A percentile compares a stretch with the other conserved stretches of the same genome.
phyloP scores from a whole-genome alignment of 2,888 invertebrate species.

The Drosophila pseudotakahashii region DNA sequence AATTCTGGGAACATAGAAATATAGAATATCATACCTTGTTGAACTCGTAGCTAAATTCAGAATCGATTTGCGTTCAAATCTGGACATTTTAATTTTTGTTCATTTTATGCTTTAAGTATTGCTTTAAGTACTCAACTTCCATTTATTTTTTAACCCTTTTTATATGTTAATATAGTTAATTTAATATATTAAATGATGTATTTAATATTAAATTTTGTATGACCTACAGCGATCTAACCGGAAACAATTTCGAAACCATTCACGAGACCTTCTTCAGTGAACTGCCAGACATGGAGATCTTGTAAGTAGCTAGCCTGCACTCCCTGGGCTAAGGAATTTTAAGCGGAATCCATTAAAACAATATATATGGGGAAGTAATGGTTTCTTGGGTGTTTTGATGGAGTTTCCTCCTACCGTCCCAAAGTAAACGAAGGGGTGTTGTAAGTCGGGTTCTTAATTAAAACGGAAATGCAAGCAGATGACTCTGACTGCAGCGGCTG shows the following conservation, averaged over 20 bases:
- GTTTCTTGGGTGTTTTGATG: background rate
- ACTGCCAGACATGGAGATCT: constrained; percentile 81
- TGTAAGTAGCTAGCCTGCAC: constrained; percentile 81
- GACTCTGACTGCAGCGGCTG: constrained; percentile 22
- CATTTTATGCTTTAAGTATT: too few species aligned
- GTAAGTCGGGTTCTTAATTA: constrained; percentile 37
- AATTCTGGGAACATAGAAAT: too few species aligned
- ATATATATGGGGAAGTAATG: background rate
- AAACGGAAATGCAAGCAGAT: constrained; percentile 49
- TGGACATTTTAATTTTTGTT: too few species aligned
- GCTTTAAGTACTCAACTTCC: too few species aligned
- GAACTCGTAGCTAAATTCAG: too few species aligned
- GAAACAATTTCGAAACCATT: constrained; percentile 83
- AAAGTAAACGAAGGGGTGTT: background rate
- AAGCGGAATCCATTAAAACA: constrained; percentile 2
- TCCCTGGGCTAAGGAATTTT: background rate
- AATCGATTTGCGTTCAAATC: too few species aligned
- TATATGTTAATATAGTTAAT: background rate
- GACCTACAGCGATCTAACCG: constrained; percentile 84
- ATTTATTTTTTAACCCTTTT: too few species aligned
- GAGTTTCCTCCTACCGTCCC: background rate
- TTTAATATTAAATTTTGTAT: constrained; percentile 6
- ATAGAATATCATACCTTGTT: too few species aligned
- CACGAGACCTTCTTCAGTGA: constrained; percentile 76
- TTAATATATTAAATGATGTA: constrained; percentile 3